phyloP scores from a whole-genome alignment of 2,113 vertebrate species.

The Origma solitaria region DNA sequence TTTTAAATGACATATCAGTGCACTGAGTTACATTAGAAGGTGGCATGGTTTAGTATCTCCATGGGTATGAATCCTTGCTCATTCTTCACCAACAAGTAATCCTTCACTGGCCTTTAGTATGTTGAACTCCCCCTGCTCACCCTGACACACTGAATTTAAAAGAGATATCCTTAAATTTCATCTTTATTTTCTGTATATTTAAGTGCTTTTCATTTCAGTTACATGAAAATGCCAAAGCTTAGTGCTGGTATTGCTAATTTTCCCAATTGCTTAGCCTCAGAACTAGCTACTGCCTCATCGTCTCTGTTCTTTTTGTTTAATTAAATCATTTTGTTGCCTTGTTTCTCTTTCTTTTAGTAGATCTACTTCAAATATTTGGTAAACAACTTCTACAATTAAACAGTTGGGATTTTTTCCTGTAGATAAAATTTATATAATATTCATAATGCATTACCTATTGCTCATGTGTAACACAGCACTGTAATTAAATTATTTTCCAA shows the following conservation, averaged over 20 bases:
- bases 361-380: background rate
- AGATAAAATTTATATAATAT: slow-evolving; percentile 22
- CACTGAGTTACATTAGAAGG: background rate
- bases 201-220: background rate
- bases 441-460: slow-evolving; percentile 43
- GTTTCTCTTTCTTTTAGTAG: background rate
- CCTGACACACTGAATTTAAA: background rate
- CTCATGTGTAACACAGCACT: background rate
- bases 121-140: background rate
- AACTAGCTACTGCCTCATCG: background rate
- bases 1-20: fast-evolving
- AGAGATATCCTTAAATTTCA: background rate
- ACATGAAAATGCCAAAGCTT: background rate
- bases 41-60: background rate
- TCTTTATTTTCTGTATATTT: background rate
- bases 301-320: slow-evolving; percentile 10
- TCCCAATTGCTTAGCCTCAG: background rate
- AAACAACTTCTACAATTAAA: slow-evolving; percentile 31
- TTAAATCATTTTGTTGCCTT: background rate
- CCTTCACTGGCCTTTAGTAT: background rate
- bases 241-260: background rate
- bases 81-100: background rate
- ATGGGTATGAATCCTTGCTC: fast-evolving
- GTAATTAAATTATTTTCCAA: slow-evolving; percentile 67
- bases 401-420: background rate